Evolutionary conservation across 1,140 invertebrate species (phyloP).

Genomic region (Galleria mellonella): DNA sequence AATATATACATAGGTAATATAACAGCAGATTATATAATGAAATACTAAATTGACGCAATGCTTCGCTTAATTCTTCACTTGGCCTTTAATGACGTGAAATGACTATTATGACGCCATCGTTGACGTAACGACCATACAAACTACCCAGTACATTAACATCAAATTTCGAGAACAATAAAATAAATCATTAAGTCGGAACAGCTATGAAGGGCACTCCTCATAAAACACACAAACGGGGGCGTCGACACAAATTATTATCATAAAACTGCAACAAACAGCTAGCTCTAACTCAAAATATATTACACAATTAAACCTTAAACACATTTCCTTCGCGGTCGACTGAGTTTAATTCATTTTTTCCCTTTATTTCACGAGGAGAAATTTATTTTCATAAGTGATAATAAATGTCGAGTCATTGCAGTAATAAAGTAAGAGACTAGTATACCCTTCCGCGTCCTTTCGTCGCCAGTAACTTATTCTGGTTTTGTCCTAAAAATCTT

Average conservation of each 20-base stretch:
- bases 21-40: too few species aligned
- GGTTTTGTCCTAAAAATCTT: too few species aligned
- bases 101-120: neutral
- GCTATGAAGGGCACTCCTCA: slow-evolving; percentile 10
- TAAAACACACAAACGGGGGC: slow-evolving; percentile 18
- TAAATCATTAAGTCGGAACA: slow-evolving; percentile 22
- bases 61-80: too few species aligned
- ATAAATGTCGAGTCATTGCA: slow-evolving; percentile 61
- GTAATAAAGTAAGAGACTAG: slow-evolving; percentile 43
- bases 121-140: neutral
- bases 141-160: slow-evolving; percentile 21
- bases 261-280: slow-evolving; percentile 33
- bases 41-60: too few species aligned
- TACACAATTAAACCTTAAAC: slow-evolving; percentile 40
- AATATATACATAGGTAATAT: too few species aligned
- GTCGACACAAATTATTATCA: slow-evolving; percentile 30
- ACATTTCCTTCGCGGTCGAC: slow-evolving; percentile 25
- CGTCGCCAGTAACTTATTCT: neutral
- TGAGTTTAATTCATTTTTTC: slow-evolving; percentile 50
- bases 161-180: slow-evolving; percentile 24
- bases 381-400: slow-evolving; percentile 64
- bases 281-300: slow-evolving; percentile 33
- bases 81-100: neutral
- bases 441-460: slow-evolving; percentile 20
- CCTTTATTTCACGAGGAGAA: slow-evolving; percentile 43